Conservation (phyloP, 2,797 vertebrate genomes). For the Myiothlypis chrysogaster region DNA sequence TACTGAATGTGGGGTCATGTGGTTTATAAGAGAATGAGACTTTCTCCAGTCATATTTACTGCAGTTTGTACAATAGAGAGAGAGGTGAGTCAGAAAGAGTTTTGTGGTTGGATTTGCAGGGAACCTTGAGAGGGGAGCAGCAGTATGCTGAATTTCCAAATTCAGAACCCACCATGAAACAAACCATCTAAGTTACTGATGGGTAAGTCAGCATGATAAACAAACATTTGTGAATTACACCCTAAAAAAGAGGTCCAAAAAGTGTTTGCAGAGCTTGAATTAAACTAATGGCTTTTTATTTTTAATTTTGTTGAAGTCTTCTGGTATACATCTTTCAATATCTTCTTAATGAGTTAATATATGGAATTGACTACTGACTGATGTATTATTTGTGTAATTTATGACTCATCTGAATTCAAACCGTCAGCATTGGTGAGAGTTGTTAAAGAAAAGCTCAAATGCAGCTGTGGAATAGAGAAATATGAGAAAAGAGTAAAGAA, state of each 20-base stretch:
- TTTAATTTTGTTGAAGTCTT: background rate
- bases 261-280: background rate
- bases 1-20: background rate
- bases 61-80: background rate
- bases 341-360: background rate
- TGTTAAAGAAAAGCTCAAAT: background rate
- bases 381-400: background rate
- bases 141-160: constrained; percentile 24
- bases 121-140: constrained; percentile 12
- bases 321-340: background rate
- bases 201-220: background rate
- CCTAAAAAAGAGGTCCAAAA: background rate
- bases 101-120: constrained; percentile 42
- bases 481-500: background rate
- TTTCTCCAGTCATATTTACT: background rate
- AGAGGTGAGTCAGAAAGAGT: constrained; percentile 21
- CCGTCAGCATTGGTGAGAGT: background rate
- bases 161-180: constrained; percentile 31
- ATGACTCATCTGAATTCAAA: background rate
- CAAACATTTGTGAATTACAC: background rate
- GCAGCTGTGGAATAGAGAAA: background rate
- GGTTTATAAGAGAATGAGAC: background rate
- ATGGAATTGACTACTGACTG: background rate
- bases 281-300: background rate
- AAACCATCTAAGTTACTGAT: background rate